Evolutionary conservation across 2,797 vertebrate genomes (phyloP), one percentile per base, ranked within the genome.

Genomic region (Rachycentron canadum): DNA sequence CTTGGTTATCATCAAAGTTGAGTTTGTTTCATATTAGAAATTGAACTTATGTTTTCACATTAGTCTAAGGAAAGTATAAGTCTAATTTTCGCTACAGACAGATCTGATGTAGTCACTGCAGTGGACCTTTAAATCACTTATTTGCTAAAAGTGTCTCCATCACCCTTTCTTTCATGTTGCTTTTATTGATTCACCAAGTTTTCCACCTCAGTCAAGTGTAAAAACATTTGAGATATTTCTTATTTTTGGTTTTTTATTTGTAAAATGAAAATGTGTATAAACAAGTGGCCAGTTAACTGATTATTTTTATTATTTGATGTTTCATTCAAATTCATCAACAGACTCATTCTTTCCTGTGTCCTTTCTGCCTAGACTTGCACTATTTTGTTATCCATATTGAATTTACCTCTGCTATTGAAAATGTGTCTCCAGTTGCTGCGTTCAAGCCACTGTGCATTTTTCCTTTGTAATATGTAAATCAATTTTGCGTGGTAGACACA

Each of bases 261-360:
- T 43, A 7, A 19, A 5, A 5, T 45, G 41, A 45, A 19, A 45
- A 45, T 19, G 19, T 19, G 41, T 16, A 6, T 21, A 45, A 45
- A 19, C 19, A 45, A 16, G 41, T 45, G 41, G 40, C 7, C 41
- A 19, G 17, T 43, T 19, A 19, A 13, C 14, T 13, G 2, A 43
- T 43, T 49, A 49, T 49, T n/a, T 10, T 49, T n/a, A n/a, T n/a
- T n/a, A 11, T 49, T 49, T 49, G 45, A 49, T n/a, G 21, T 49
- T 47, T 23, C n/a, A 49, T n/a, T 49, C n/a, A 49, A 47, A 47
- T n/a, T 47, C 45, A n/a, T 47, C n/a, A 47, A 45, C 43, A 45
- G 17, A 21, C 43, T 21, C 7, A 21, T 21, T 21, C n/a, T 45
- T 45, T 45, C 8, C 6, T 21, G 19, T 21, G 3, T 49, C 45